Percentiles rank a stretch among this genome's conserved stretches.
Conservation (phyloP, 2,888 invertebrate genomes). For the Chrysolina americana region DNA sequence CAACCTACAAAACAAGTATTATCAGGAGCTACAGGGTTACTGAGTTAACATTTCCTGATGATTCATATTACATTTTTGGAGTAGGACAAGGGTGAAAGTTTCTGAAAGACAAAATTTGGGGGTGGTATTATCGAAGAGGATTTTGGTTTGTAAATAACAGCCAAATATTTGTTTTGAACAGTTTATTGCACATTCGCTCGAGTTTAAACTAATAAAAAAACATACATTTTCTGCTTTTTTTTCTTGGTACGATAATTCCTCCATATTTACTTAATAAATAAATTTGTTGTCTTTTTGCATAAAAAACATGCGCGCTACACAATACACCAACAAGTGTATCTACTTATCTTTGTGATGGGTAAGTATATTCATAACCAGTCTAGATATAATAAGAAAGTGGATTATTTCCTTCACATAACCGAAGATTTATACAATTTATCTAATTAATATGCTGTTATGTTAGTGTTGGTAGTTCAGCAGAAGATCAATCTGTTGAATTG, state of each 20-base stretch:
- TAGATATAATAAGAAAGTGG: neutral
- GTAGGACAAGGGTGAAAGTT: no score
- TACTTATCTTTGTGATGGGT: neutral
- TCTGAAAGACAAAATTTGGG: no score
- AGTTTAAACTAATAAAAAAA: neutral
- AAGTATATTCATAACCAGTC: neutral
- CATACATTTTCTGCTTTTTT: neutral
- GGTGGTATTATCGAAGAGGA: no score
- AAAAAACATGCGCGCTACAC: neutral
- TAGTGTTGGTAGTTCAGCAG: no score
- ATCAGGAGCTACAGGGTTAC: no score
- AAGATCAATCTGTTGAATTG: no score
- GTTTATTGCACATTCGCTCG: neutral
- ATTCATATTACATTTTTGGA: no score
- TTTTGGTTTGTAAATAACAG: neutral
- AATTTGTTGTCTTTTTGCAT: slow-evolving; percentile 7
- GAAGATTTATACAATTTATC: no score
- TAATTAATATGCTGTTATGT: no score
- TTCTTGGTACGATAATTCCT: slow-evolving; percentile 1
- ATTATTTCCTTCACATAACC: neutral
- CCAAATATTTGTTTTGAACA: neutral
- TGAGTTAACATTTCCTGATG: no score
- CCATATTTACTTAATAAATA: slow-evolving; percentile 1
- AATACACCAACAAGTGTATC: neutral
- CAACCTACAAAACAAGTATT: no score